Evolutionary conservation across 2,113 vertebrate genomes (phyloP).

Genomic region (Tricholaema leucomelas): DNA sequence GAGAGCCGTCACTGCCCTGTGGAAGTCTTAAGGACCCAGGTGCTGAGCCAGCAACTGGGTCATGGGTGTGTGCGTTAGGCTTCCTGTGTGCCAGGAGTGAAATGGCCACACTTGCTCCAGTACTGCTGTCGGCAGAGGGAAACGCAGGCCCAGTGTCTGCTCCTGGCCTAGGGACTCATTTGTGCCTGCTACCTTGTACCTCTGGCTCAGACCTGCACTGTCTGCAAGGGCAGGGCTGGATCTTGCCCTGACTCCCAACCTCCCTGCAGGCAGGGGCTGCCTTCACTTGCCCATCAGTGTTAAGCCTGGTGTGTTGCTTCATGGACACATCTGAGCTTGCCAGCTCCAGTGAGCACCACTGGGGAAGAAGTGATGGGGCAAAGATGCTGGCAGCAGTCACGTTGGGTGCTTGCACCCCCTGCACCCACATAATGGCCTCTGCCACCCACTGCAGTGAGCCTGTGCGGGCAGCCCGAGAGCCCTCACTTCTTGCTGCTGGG

Average conservation of each 20-base stretch:
- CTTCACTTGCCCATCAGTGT: neutral
- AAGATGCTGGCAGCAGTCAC: fast-evolving
- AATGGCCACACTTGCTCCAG: neutral
- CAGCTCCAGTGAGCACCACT: fast-evolving
- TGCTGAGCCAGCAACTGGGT: neutral
- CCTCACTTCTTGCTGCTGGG: fast-evolving
- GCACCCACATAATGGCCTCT: fast-evolving
- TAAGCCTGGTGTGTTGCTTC: fast-evolving
- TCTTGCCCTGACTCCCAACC: fast-evolving
- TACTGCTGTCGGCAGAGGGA: neutral
- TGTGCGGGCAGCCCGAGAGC: fast-evolving
- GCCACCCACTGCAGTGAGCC: fast-evolving
- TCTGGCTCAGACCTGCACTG: neutral
- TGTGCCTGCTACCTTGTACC: neutral
- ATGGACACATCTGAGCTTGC: fast-evolving
- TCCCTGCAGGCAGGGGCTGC: neutral
- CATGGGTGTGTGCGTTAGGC: neutral
- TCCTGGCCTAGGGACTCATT: neutral
- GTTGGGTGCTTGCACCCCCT: fast-evolving
- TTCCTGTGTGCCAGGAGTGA: neutral
- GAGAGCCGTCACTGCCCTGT: fast-evolving
- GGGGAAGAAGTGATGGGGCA: neutral
- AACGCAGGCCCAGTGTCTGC: neutral
- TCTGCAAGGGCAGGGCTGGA: neutral
- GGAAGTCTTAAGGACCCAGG: neutral